These are phyloP conservation scores for Aelia acuminata DNA, from an alignment of 2,888 invertebrate species.

Conservation along the genomic window DNA sequence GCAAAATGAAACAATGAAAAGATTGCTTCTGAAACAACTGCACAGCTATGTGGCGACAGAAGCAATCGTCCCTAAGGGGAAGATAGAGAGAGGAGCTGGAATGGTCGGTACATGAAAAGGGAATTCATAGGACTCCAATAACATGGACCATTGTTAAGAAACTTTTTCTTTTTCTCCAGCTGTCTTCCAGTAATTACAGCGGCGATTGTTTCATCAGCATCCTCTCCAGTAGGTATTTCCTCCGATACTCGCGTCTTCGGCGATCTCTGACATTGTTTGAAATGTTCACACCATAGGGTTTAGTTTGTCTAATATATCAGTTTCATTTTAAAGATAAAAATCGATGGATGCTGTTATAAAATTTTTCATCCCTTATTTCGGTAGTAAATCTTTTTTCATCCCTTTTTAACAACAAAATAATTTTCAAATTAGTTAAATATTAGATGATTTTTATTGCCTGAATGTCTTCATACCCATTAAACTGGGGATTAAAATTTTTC, in stretches of 20 bases:
- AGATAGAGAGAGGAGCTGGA: constrained; percentile 2
- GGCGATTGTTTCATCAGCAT: constrained; percentile 48
- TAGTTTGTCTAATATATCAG: no score
- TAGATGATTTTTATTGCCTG: no score
- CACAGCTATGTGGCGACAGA: not conserved
- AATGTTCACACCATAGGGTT: no score
- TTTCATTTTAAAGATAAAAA: not conserved
- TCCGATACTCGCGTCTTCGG: not conserved
- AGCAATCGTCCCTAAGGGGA: not conserved
- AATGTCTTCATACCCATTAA: no score
- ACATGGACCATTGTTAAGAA: constrained; percentile 10
- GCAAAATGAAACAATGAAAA: constrained; percentile 18
- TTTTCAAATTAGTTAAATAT: no score
- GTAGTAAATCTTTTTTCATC: no score
- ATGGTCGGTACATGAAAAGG: constrained; percentile 41
- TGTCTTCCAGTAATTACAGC: constrained; percentile 40
- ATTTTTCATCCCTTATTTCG: no score
- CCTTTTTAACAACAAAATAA: no score
- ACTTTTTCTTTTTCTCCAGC: constrained; percentile 36
- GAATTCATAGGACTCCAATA: constrained; percentile 37
- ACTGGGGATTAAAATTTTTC: no score
- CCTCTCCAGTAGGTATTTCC: not conserved
- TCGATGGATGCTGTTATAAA: not conserved
- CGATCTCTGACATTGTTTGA: no score
- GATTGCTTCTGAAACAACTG: constrained; percentile 25